A percentile compares a stretch with the other conserved stretches of the same genome.
These are phyloP conservation scores for Nephrotoma guestfalica DNA, from an alignment of 2,888 invertebrate species.

Conservation along the genomic window DNA sequence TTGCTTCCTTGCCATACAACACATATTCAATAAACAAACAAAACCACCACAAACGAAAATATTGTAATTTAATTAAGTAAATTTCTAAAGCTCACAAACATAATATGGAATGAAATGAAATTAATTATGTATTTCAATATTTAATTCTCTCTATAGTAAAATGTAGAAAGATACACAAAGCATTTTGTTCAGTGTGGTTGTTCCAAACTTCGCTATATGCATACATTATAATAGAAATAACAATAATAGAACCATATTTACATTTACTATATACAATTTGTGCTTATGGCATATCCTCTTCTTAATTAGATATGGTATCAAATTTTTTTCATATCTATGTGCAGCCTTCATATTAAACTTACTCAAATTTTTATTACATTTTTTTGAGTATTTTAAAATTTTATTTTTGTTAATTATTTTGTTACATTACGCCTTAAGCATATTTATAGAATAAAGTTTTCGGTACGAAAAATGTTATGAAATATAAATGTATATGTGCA, in stretches of 20 bases:
- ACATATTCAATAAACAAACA: not conserved
- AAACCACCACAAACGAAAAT: not conserved
- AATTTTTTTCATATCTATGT: not conserved
- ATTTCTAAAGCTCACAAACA: not conserved
- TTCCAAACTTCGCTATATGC: not conserved
- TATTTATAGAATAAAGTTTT: not conserved
- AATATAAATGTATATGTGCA: not conserved
- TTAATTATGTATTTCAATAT: not conserved
- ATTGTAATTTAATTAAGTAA: not conserved
- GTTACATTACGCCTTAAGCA: not conserved
- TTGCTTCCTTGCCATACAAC: too few relatives aligned
- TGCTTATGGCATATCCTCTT: not conserved
- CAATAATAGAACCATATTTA: not conserved
- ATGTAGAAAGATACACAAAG: not conserved
- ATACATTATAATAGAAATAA: not conserved
- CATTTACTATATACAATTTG: not conserved
- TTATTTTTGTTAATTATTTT: not conserved
- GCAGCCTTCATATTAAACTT: not conserved
- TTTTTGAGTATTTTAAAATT: not conserved
- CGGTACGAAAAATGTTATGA: not conserved
- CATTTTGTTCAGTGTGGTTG: not conserved
- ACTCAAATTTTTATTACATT: not conserved
- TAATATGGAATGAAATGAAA: not conserved
- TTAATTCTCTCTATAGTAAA: not conserved
- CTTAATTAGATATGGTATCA: not conserved